phyloP scores from a whole-genome alignment of 2,888 invertebrate genomes.

The Agrochola lychnidis region DNA sequence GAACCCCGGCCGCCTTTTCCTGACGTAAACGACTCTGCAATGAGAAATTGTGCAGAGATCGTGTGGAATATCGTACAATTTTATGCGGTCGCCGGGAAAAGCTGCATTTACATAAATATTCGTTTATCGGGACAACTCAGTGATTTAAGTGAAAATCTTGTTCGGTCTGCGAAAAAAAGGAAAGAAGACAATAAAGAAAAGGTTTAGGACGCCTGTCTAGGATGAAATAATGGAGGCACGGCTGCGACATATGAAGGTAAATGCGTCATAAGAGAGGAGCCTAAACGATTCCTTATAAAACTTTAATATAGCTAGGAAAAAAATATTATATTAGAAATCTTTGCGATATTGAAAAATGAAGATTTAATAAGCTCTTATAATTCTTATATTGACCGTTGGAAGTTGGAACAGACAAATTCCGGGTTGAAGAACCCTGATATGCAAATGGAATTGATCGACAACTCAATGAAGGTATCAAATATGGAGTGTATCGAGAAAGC shows the following conservation, averaged over 20 bases:
- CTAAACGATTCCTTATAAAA: conserved; percentile 37
- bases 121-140: conserved; percentile 82
- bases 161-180: conserved; percentile 74
- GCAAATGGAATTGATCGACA: neutral
- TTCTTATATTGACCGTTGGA: too few relatives aligned
- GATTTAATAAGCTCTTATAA: neutral
- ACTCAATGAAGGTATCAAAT: neutral
- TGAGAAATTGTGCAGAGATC: conserved; percentile 75
- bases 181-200: conserved; percentile 72
- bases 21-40: conserved; percentile 72
- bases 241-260: conserved; percentile 60
- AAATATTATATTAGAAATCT: neutral
- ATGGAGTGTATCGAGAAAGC: neutral
- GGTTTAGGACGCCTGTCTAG: conserved; percentile 67
- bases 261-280: conserved; percentile 47
- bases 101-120: conserved; percentile 85
- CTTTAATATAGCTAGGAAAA: conserved; percentile 30
- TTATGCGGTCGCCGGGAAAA: conserved; percentile 75
- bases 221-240: conserved; percentile 63
- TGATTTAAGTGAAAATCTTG: conserved; percentile 80
- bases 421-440: neutral
- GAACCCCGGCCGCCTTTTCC: conserved; percentile 60
- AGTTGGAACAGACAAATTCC: neutral
- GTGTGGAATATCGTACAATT: conserved; percentile 75
- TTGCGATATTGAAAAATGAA: neutral